These are phyloP conservation scores for Megatriorchis doriae DNA, from an alignment of 2,113 vertebrate species.

Conservation along the genomic window DNA sequence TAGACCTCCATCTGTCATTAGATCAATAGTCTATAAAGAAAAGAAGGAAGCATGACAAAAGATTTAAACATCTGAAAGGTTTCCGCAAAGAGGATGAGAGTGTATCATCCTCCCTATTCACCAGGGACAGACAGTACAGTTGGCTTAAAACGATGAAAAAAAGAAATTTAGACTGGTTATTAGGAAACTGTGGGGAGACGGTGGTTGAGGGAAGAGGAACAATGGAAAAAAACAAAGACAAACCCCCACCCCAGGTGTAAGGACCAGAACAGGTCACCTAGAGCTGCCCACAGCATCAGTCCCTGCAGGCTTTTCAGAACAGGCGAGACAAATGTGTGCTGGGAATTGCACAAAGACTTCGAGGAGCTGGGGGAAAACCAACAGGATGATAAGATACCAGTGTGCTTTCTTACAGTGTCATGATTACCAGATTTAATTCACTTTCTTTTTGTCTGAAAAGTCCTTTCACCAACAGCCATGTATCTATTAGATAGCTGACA, in stretches of 20 bases:
- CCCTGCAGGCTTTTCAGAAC: background rate
- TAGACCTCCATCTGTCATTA: background rate
- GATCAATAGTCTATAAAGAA: background rate
- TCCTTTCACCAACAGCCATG: background rate
- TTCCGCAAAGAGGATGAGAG: background rate
- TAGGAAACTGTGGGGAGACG: background rate
- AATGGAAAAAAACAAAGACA: background rate
- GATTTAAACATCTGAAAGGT: background rate
- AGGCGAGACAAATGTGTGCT: fast-evolving
- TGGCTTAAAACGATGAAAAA: background rate
- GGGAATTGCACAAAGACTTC: background rate
- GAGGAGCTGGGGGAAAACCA: background rate
- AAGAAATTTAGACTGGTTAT: background rate
- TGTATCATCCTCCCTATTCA: background rate
- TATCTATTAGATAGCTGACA: background rate
- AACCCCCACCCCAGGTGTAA: background rate
- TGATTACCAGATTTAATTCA: background rate
- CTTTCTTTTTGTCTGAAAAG: background rate
- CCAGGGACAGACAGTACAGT: background rate
- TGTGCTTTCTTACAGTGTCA: background rate
- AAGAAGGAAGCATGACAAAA: background rate
- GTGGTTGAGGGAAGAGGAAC: background rate
- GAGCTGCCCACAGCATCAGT: background rate
- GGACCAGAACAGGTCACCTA: background rate
- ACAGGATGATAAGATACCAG: background rate